Percentiles rank a stretch among this genome's conserved stretches.
Conservation (phyloP, 2,113 vertebrate species). For the Polypterus bichir region DNA sequence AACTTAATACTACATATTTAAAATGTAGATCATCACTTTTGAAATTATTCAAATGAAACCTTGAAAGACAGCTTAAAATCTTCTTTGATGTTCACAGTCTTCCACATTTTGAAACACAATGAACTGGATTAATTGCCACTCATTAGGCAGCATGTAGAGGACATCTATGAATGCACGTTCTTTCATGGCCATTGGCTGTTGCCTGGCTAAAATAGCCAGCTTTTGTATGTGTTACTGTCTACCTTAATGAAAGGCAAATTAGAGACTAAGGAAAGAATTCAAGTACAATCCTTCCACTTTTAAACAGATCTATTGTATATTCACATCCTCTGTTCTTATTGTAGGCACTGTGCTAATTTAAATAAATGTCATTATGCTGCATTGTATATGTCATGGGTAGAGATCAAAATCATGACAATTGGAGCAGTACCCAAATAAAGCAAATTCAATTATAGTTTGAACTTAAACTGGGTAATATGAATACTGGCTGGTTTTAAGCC, state of each 20-base stretch:
- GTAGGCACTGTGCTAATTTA: conserved; percentile 33
- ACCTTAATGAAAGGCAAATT: conserved; percentile 92
- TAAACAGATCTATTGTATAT: conserved; percentile 57
- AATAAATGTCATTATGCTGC: conserved; percentile 38
- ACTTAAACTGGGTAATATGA: too few species aligned
- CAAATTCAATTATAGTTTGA: too few species aligned
- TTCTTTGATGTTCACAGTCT: conserved; percentile 80
- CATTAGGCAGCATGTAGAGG: conserved; percentile 65
- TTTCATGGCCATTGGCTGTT: conserved; percentile 64
- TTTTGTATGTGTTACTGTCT: conserved; percentile 86
- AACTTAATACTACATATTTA: too few species aligned
- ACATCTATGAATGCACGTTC: conserved; percentile 72
- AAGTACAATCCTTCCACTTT: conserved; percentile 56
- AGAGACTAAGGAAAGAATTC: conserved; percentile 67
- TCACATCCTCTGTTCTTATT: conserved; percentile 52
- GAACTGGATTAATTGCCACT: conserved; percentile 77
- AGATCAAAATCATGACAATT: too few species aligned
- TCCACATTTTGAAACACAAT: conserved; percentile 70
- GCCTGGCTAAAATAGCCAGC: conserved; percentile 73
- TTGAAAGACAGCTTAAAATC: conserved; percentile 40
- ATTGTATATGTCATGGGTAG: conserved; percentile 16
- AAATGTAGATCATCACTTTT: too few species aligned
- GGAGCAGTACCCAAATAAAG: too few species aligned
- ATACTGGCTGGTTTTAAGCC: too few species aligned
- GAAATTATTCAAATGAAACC: conserved; percentile 17